phyloP scores from a whole-genome alignment of 2,888 invertebrate genomes.

The Cylindroiulus punctatus region DNA sequence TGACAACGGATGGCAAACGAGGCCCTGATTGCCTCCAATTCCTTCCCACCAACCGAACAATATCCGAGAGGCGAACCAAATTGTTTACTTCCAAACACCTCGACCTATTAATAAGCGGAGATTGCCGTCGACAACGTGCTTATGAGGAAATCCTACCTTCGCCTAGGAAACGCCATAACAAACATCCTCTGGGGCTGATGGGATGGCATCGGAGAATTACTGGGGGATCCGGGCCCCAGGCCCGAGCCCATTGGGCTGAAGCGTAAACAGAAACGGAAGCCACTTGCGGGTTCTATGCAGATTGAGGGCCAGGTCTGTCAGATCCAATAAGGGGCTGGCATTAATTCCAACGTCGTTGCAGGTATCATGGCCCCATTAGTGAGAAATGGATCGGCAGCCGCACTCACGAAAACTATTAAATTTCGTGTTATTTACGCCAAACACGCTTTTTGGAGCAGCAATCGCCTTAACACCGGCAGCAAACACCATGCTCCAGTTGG shows the following conservation, averaged over 20 bases:
- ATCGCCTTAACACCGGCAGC: neutral
- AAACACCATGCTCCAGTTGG: no score
- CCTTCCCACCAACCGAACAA: neutral
- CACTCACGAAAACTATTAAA: slow-evolving; percentile 31
- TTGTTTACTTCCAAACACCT: slow-evolving; percentile 42
- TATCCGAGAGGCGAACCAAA: slow-evolving; percentile 44
- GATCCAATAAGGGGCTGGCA: slow-evolving; percentile 22
- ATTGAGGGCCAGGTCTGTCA: neutral
- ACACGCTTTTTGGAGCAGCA: no score
- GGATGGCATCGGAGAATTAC: neutral
- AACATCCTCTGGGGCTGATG: slow-evolving; percentile 30
- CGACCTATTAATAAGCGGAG: slow-evolving; percentile 45
- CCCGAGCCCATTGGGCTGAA: neutral
- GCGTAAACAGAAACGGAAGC: neutral
- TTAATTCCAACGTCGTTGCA: slow-evolving; percentile 13
- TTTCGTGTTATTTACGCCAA: neutral
- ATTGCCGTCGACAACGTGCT: slow-evolving; percentile 10
- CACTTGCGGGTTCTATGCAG: neutral
- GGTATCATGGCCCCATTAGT: slow-evolving; percentile 9
- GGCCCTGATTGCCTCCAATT: neutral
- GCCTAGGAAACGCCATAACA: slow-evolving; percentile 21
- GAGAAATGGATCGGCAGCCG: slow-evolving; percentile 32
- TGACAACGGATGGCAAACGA: slow-evolving; percentile 9
- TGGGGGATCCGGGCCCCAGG: no score
- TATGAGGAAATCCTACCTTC: slow-evolving; percentile 42